phyloP scores from a whole-genome alignment of 2,797 vertebrate genomes.

The Hylomyscus alleni region DNA sequence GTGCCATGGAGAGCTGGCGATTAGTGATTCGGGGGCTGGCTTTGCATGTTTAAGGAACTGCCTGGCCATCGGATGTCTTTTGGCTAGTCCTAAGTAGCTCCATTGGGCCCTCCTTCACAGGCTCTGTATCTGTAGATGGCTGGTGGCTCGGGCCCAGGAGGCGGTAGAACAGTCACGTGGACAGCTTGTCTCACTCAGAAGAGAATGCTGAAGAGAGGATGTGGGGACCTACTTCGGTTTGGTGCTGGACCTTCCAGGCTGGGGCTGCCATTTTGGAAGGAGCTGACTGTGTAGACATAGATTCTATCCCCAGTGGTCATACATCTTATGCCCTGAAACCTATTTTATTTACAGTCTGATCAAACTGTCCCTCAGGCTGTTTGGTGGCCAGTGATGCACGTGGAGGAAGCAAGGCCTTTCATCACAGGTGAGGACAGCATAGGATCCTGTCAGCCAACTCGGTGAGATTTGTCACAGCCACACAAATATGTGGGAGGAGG shows the following conservation, averaged over 20 bases:
- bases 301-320: conserved; percentile 57
- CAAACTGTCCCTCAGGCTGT: conserved; percentile 48
- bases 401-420: conserved; percentile 18
- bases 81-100: conserved; percentile 61
- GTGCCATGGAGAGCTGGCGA: conserved; percentile 75
- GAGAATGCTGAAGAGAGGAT: not conserved
- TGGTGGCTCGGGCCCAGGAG: not conserved
- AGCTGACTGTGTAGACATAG: not conserved
- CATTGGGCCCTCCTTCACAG: conserved; percentile 45
- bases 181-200: not conserved
- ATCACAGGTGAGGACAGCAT: conserved; percentile 44
- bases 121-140: conserved; percentile 47
- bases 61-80: conserved; percentile 65
- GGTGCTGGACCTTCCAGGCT: conserved; percentile 56
- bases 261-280: conserved; percentile 64
- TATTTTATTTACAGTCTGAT: conserved; percentile 71
- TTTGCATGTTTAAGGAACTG: conserved; percentile 60
- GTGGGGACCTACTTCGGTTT: conserved; percentile 20
- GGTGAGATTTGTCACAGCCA: not conserved
- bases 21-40: conserved; percentile 65
- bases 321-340: not conserved
- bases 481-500: conserved; percentile 35
- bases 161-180: not conserved
- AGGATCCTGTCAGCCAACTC: not conserved
- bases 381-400: not conserved